phyloP scores from a whole-genome alignment of 2,113 vertebrate species.

The Ascaphus truei region DNA sequence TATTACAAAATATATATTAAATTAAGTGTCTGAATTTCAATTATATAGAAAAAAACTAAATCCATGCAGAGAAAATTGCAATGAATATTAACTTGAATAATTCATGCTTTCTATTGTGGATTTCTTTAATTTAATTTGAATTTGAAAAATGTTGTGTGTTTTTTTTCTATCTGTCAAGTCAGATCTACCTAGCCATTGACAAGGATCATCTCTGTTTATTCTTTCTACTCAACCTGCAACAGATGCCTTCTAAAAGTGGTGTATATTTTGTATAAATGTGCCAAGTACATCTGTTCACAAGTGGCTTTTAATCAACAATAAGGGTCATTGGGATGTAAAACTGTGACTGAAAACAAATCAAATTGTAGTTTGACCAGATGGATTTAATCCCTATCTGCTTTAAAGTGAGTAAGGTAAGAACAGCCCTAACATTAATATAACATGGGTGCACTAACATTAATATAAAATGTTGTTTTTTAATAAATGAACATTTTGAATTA shows the following conservation, averaged over 20 bases:
- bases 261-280: conserved; percentile 10
- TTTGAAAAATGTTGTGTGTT: background rate
- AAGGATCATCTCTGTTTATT: background rate
- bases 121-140: background rate
- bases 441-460: background rate
- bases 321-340: conserved; percentile 1
- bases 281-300: conserved; percentile 20
- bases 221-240: background rate
- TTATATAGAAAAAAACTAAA: background rate
- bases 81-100: background rate
- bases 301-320: conserved; percentile 19
- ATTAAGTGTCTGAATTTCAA: too few relatives aligned
- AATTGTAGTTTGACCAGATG: background rate
- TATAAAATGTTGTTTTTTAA: background rate
- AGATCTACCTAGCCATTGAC: conserved; percentile 6
- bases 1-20: too few relatives aligned
- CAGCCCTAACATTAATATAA: background rate
- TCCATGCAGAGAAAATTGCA: background rate
- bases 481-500: background rate
- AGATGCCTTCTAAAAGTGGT: conserved; percentile 17
- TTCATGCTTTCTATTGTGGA: background rate
- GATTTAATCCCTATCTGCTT: background rate
- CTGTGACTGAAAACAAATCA: conserved; percentile 9
- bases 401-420: background rate
- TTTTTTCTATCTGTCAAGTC: background rate